Conservation (phyloP, 2,888 invertebrate species). For the Merodon equestris region DNA sequence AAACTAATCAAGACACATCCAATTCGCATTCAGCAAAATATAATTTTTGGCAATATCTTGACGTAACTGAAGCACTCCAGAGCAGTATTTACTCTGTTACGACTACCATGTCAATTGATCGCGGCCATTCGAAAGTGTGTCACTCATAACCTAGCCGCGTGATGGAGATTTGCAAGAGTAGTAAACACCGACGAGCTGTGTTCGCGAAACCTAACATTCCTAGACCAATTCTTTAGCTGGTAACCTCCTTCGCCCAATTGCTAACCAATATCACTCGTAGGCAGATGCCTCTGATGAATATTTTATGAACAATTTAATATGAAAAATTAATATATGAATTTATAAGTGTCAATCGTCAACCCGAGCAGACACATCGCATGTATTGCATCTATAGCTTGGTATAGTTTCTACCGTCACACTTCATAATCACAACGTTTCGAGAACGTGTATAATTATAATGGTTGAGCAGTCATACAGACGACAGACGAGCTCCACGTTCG, state of each 20-base stretch:
- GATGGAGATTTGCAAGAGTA: conserved; percentile 53
- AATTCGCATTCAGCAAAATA: no score
- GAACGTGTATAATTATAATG: conserved; percentile 48
- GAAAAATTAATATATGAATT: conserved; percentile 44
- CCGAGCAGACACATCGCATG: conserved; percentile 23
- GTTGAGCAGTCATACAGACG: conserved; percentile 7
- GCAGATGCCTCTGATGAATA: conserved; percentile 39
- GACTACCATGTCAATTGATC: conserved; percentile 52
- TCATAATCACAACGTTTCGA: conserved; percentile 41
- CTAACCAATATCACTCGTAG: conserved; percentile 13
- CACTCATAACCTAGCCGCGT: conserved; percentile 24
- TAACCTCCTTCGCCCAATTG: neutral
- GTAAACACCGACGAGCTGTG: conserved; percentile 6
- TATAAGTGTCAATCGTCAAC: conserved; percentile 14
- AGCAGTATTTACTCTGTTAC: conserved; percentile 11
- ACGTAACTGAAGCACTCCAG: conserved; percentile 16
- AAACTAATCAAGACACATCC: no score
- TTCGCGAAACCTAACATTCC: conserved; percentile 44
- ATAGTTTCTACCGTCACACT: conserved; percentile 44
- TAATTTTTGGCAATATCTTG: conserved; percentile 30
- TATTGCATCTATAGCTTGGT: conserved; percentile 28
- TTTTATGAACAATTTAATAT: conserved; percentile 53
- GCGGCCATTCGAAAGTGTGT: conserved; percentile 58
- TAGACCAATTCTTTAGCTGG: conserved; percentile 29
- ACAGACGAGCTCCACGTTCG: neutral